Percentiles rank a stretch among this genome's conserved stretches.
Conservation (phyloP, 2,113 vertebrate species). For the Stigmatopora nigra region DNA sequence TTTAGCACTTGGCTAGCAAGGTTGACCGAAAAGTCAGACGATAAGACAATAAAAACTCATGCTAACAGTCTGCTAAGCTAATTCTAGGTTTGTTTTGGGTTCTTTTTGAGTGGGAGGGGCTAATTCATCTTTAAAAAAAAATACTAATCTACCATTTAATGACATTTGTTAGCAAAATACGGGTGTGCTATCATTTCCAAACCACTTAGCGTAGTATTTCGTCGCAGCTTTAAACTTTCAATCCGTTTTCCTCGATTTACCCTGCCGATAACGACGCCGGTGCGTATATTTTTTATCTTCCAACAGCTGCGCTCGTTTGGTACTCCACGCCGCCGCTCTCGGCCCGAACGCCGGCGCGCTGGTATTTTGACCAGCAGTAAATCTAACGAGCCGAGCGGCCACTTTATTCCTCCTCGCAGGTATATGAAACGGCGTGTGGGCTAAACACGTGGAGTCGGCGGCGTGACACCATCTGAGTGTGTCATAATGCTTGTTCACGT, state of each 20-base stretch:
- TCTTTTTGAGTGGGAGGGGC: too few species aligned
- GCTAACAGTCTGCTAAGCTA: too few species aligned
- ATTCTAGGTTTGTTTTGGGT: too few species aligned
- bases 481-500: constrained; percentile 74
- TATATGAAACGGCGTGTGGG: constrained; percentile 36
- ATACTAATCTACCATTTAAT: too few species aligned
- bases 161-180: too few species aligned
- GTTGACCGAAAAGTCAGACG: too few species aligned
- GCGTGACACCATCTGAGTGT: constrained; percentile 66
- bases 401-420: constrained; percentile 28
- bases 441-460: constrained; percentile 42
- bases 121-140: too few species aligned
- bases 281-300: background rate
- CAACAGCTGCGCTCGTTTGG: background rate
- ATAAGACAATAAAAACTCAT: too few species aligned
- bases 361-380: constrained; percentile 17
- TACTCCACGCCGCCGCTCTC: background rate
- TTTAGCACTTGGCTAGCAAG: too few species aligned
- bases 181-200: too few species aligned
- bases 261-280: background rate
- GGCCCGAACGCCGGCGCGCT: constrained; percentile 8
- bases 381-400: constrained; percentile 12
- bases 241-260: background rate
- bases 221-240: background rate
- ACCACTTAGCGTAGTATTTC: too few species aligned